Percentiles rank a stretch among this genome's conserved stretches.
Conservation (phyloP, 2,797 vertebrate genomes). For the Alca torda region DNA sequence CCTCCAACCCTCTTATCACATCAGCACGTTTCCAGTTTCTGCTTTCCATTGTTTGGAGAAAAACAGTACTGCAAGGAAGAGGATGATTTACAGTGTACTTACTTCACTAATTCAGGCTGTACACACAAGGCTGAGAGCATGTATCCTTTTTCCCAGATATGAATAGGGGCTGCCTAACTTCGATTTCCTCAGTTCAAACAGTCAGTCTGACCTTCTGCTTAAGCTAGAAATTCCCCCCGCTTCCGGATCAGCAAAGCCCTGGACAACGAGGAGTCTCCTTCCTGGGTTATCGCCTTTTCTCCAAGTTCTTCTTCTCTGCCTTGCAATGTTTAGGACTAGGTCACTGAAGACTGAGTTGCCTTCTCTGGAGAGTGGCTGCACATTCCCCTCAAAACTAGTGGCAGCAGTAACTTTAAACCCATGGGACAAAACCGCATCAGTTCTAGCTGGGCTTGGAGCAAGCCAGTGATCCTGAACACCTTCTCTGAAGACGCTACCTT, state of each 20-base stretch:
- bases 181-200: not conserved
- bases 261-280: not conserved
- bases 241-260: not conserved
- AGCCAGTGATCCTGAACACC: not conserved
- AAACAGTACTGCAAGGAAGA: not conserved
- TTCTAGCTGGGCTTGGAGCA: not conserved
- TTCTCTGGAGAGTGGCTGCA: not conserved
- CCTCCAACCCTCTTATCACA: not conserved
- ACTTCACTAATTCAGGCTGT: not conserved
- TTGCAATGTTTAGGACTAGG: accelerated
- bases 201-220: not conserved
- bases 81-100: not conserved
- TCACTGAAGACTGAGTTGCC: not conserved
- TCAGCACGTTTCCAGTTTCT: constrained; percentile 21
- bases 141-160: not conserved
- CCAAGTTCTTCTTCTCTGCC: not conserved
- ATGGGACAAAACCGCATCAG: not conserved
- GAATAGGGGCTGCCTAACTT: not conserved
- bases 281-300: not conserved
- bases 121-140: not conserved
- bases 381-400: not conserved
- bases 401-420: not conserved
- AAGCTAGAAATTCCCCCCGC: not conserved
- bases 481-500: not conserved
- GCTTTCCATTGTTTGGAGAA: constrained; percentile 17